phyloP scores from a whole-genome alignment of 23 tunicate genomes.

The Aplidium turbinatum region DNA sequence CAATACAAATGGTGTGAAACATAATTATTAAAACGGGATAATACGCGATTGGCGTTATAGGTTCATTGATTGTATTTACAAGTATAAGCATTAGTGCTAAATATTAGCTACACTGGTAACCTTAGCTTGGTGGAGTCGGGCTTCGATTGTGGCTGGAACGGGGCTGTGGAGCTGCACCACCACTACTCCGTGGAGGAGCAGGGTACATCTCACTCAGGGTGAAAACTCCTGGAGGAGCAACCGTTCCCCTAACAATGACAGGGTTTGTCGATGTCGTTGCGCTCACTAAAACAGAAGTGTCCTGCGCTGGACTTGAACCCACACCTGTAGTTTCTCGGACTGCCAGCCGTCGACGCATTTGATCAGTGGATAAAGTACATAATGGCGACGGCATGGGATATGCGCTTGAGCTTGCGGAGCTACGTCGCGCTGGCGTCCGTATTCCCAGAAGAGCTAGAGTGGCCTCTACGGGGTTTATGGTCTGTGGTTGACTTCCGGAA shows the following conservation, averaged over 20 bases:
- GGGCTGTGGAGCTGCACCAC: background rate
- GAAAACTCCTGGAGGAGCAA: no score
- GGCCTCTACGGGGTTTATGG: conserved; percentile 36
- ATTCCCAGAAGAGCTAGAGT: conserved; percentile 43
- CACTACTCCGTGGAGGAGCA: background rate
- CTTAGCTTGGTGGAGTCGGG: conserved; percentile 19
- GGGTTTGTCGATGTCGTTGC: conserved; percentile 14
- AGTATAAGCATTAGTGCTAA: conserved; percentile 54
- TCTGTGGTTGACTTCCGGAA: background rate
- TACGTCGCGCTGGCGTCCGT: conserved; percentile 19
- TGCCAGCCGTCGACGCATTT: conserved; percentile 43
- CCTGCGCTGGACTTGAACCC: background rate
- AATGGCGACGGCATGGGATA: no score
- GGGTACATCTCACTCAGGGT: background rate
- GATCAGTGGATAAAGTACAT: conserved; percentile 31
- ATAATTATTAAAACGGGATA: no score
- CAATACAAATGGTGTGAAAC: no score
- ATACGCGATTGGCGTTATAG: no score
- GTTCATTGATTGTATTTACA: no score
- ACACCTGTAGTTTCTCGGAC: conserved; percentile 16
- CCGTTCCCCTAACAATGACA: conserved; percentile 32
- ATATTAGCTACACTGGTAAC: conserved; percentile 78
- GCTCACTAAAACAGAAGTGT: background rate
- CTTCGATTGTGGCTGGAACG: conserved; percentile 49
- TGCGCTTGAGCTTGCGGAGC: no score